phyloP scores from a whole-genome alignment of 2,113 vertebrate genomes.

The Aplodontia rufa region DNA sequence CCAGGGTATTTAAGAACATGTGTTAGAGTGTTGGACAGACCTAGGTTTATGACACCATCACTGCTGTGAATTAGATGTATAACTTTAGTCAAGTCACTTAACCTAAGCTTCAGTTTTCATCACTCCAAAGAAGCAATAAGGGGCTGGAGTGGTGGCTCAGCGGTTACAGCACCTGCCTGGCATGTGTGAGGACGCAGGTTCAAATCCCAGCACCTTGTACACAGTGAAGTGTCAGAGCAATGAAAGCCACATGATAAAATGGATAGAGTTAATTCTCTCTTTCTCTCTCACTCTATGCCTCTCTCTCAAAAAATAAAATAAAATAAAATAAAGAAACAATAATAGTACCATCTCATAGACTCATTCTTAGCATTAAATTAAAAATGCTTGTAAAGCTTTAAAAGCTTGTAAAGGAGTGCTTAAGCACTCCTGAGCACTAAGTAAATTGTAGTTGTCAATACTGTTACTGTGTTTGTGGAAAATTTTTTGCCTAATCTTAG shows the following conservation, averaged over 20 bases:
- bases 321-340: no score
- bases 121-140: not conserved
- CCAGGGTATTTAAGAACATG: not conserved
- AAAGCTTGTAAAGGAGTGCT: not conserved
- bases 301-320: no score
- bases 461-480: not conserved
- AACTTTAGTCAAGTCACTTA: not conserved
- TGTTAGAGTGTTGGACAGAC: not conserved
- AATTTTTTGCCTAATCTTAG: conserved; percentile 6
- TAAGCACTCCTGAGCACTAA: not conserved
- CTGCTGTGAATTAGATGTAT: not conserved
- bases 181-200: no score
- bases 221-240: no score
- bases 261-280: no score
- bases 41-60: not conserved
- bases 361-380: not conserved
- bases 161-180: no score
- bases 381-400: not conserved
- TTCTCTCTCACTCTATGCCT: no score
- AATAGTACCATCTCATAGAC: not conserved
- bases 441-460: not conserved
- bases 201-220: no score
- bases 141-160: no score
- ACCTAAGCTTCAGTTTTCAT: not conserved
- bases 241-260: no score